phyloP scores from a whole-genome alignment of 2,797 vertebrate genomes.

The Ptychobarbus kaznakovi region DNA sequence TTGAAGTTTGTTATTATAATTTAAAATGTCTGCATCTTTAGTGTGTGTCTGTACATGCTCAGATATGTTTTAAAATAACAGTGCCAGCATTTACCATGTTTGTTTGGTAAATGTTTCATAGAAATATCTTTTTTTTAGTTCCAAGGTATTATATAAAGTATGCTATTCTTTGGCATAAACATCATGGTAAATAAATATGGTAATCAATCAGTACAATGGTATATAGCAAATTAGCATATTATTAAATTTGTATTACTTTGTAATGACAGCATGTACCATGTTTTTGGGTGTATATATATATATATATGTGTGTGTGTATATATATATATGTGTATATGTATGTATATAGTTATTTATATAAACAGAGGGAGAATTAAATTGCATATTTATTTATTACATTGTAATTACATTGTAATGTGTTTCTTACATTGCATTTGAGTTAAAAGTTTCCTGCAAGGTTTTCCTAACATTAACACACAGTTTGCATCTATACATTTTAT shows the following conservation, averaged over 20 bases:
- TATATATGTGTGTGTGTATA: too few relatives aligned
- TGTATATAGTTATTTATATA: too few relatives aligned
- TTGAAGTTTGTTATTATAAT: constrained; percentile 42
- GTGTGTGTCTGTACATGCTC: constrained; percentile 14
- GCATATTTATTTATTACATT: not conserved
- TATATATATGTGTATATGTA: too few relatives aligned
- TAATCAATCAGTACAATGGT: not conserved
- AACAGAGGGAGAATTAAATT: too few relatives aligned
- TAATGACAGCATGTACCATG: not conserved
- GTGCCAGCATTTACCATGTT: not conserved
- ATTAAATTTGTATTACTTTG: not conserved
- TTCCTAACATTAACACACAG: not conserved
- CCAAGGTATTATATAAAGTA: not conserved
- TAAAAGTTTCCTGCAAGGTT: not conserved
- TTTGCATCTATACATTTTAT: constrained; percentile 6
- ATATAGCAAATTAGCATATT: not conserved
- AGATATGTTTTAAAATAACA: not conserved
- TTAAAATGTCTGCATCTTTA: constrained; percentile 37
- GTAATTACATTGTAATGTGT: not conserved
- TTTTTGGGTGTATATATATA: too few relatives aligned
- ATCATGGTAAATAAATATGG: not conserved
- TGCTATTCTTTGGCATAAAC: not conserved
- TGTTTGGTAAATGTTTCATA: not conserved
- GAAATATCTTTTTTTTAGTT: not conserved
- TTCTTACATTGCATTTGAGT: not conserved